These are phyloP conservation scores for Chouioia cunea DNA, from an alignment of 2,888 invertebrate species.

Conservation along the genomic window DNA sequence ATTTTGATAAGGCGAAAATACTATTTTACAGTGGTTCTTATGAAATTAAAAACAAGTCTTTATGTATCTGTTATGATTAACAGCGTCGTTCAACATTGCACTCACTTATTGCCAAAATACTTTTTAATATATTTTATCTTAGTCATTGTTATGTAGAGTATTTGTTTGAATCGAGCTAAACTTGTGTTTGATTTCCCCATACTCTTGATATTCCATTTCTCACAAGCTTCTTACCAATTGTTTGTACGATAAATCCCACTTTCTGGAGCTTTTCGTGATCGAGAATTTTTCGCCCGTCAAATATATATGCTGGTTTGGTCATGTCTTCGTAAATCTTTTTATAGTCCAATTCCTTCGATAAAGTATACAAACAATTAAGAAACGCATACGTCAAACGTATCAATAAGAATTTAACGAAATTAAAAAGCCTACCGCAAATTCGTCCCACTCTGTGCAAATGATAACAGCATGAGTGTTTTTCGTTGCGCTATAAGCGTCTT, in stretches of 20 bases:
- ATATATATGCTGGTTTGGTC: slow-evolving; percentile 98
- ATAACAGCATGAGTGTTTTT: slow-evolving; percentile 93
- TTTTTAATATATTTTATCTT: background rate
- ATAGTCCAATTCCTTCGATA: slow-evolving; percentile 83
- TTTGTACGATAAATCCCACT: slow-evolving; percentile 95
- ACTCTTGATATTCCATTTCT: slow-evolving; percentile 67
- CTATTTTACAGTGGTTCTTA: too few relatives aligned
- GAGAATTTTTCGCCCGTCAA: slow-evolving; percentile 96
- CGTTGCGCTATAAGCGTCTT: slow-evolving; percentile 91
- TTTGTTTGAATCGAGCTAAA: slow-evolving; percentile 20
- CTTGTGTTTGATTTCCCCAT: slow-evolving; percentile 68
- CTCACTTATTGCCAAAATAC: too few relatives aligned
- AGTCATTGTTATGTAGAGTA: background rate
- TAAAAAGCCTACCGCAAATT: slow-evolving; percentile 82
- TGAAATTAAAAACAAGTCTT: too few relatives aligned
- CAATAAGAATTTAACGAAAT: background rate
- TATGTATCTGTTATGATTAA: too few relatives aligned
- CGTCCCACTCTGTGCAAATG: slow-evolving; percentile 99
- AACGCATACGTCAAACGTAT: background rate
- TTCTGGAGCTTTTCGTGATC: slow-evolving; percentile 85
- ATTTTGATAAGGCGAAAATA: too few relatives aligned
- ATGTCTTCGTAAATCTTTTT: slow-evolving; percentile 89
- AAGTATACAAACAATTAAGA: background rate
- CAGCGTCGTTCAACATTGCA: too few relatives aligned
- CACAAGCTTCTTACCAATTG: slow-evolving; percentile 82